These are phyloP conservation scores for Carassius auratus DNA, from an alignment of 2,113 vertebrate species.

Conservation along the genomic window DNA sequence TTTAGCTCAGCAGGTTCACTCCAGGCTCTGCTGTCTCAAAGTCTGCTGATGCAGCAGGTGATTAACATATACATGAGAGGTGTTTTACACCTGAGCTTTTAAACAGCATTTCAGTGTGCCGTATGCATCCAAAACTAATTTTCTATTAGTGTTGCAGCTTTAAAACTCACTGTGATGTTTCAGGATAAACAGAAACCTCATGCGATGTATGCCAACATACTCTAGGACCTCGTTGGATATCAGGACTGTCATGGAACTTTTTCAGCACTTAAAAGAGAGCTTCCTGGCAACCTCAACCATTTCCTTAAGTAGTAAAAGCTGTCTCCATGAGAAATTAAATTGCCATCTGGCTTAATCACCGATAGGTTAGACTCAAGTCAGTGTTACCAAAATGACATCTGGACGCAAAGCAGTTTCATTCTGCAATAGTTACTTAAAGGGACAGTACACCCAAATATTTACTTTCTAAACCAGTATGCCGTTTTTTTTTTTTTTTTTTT, in stretches of 20 bases:
- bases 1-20: slow-evolving; percentile 33
- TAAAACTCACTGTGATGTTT: slow-evolving; percentile 8
- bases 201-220: neutral
- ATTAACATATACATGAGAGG: slow-evolving; percentile 60
- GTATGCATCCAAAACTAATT: neutral
- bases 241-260: slow-evolving; percentile 1
- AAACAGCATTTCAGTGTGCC: slow-evolving; percentile 36
- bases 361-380: slow-evolving; percentile 23
- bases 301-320: slow-evolving; percentile 34
- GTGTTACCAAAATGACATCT: slow-evolving; percentile 32
- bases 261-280: slow-evolving; percentile 6
- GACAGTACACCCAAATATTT: neutral
- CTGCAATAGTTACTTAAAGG: slow-evolving; percentile 8
- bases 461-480: neutral
- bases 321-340: slow-evolving; percentile 19
- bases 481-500: neutral
- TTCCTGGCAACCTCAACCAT: slow-evolving; percentile 8
- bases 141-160: slow-evolving; percentile 9
- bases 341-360: slow-evolving; percentile 35
- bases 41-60: slow-evolving; percentile 53
- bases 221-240: slow-evolving; percentile 15
- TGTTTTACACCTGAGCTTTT: slow-evolving; percentile 55
- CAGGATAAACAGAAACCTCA: slow-evolving; percentile 16
- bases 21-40: slow-evolving; percentile 46
- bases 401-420: neutral